Conservation (phyloP, 2,113 vertebrate genomes). For the Vulpes vulpes region DNA sequence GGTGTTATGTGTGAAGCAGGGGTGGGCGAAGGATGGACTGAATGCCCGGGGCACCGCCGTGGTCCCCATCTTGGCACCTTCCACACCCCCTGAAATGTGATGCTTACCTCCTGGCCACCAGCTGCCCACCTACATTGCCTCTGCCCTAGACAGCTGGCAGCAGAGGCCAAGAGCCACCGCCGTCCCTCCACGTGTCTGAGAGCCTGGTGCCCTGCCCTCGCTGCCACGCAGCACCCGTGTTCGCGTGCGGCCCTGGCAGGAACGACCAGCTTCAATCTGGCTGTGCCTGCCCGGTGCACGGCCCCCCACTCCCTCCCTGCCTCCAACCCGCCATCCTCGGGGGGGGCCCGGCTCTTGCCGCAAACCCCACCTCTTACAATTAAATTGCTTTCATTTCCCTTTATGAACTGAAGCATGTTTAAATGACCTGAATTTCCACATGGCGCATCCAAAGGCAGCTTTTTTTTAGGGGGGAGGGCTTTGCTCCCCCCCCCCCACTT, state of each 20-base stretch:
- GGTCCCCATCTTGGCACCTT: neutral
- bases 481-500: neutral
- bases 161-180: neutral
- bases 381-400: neutral
- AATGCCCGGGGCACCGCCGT: fast-evolving
- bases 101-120: fast-evolving
- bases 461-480: fast-evolving
- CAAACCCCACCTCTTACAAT: neutral
- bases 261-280: neutral
- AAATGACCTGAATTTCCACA: neutral
- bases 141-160: fast-evolving
- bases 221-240: fast-evolving
- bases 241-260: fast-evolving
- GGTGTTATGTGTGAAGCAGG: neutral
- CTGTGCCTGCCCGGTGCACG: fast-evolving
- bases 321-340: neutral
- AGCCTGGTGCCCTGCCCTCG: fast-evolving
- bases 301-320: neutral
- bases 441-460: neutral
- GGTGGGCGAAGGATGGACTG: fast-evolving
- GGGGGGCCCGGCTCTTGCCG: fast-evolving
- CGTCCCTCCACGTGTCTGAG: fast-evolving
- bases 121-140: fast-evolving
- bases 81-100: fast-evolving
- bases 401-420: neutral